These are phyloP conservation scores for Drosophila aff. DNA, from an alignment of 1,140 invertebrate species.

Conservation along the genomic window DNA sequence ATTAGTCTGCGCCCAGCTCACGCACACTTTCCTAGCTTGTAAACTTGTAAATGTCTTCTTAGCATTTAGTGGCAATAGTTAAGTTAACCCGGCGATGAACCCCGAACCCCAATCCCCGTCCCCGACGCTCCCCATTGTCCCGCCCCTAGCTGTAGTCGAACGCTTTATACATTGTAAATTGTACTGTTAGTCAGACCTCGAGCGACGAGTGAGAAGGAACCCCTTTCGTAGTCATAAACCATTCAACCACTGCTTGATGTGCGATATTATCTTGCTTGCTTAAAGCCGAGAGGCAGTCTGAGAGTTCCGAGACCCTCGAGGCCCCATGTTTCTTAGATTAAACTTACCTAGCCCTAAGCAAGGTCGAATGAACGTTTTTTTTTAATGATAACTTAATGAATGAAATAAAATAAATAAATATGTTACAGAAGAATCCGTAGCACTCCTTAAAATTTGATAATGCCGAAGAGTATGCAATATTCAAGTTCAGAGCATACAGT, in stretches of 20 bases:
- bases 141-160: slow-evolving; percentile 65
- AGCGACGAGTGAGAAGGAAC: slow-evolving; percentile 27
- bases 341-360: slow-evolving; percentile 45
- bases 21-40: slow-evolving; percentile 12
- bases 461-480: slow-evolving; percentile 18
- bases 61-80: slow-evolving; percentile 80
- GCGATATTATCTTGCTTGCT: slow-evolving; percentile 73
- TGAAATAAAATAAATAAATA: slow-evolving; percentile 18
- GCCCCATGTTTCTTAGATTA: slow-evolving; percentile 24
- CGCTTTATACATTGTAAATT: slow-evolving; percentile 81
- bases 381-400: slow-evolving; percentile 65
- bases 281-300: slow-evolving; percentile 20
- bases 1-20: slow-evolving; percentile 44
- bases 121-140: neutral
- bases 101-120: neutral
- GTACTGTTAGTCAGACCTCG: slow-evolving; percentile 68
- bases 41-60: slow-evolving; percentile 56
- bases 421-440: slow-evolving; percentile 4
- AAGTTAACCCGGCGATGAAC: slow-evolving; percentile 34
- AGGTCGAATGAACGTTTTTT: slow-evolving; percentile 65
- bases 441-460: neutral
- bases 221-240: slow-evolving; percentile 50
- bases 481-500: slow-evolving; percentile 21
- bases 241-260: slow-evolving; percentile 68
- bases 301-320: slow-evolving; percentile 1